phyloP scores from a whole-genome alignment of 2,113 vertebrate genomes.

The Zosterops lateralis region DNA sequence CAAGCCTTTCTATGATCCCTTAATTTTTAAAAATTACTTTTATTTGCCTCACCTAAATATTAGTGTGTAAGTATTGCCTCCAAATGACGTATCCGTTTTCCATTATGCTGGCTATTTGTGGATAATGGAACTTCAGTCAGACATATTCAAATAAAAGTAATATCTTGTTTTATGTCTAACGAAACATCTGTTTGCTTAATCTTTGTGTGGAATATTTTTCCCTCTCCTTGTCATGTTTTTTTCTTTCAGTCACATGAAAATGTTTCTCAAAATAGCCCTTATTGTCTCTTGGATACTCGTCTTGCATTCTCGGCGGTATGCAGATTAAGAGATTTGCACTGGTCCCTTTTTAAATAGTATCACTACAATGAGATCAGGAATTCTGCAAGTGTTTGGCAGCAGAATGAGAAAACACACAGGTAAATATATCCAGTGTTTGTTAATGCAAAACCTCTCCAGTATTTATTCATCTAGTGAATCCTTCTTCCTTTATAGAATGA shows the following conservation, averaged over 20 bases:
- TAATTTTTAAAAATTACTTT: neutral
- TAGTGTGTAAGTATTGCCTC: neutral
- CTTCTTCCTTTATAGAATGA: neutral
- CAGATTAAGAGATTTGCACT: neutral
- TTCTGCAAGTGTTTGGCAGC: neutral
- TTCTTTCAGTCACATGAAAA: neutral
- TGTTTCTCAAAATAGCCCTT: neutral
- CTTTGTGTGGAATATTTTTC: neutral
- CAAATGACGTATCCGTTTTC: neutral
- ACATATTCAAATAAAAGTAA: neutral
- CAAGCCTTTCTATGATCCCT: neutral
- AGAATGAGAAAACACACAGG: neutral
- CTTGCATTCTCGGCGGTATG: neutral
- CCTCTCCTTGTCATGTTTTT: neutral
- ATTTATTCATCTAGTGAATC: neutral
- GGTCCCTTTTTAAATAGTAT: neutral
- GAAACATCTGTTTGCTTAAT: neutral
- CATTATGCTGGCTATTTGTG: neutral
- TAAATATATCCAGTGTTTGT: neutral
- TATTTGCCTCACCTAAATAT: neutral
- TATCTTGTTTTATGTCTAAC: neutral
- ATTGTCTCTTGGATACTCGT: neutral
- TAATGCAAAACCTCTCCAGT: neutral
- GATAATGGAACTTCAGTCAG: neutral
- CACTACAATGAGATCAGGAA: neutral